phyloP scores from a whole-genome alignment of 2,797 vertebrate genomes.

The Scleropages formosus region DNA sequence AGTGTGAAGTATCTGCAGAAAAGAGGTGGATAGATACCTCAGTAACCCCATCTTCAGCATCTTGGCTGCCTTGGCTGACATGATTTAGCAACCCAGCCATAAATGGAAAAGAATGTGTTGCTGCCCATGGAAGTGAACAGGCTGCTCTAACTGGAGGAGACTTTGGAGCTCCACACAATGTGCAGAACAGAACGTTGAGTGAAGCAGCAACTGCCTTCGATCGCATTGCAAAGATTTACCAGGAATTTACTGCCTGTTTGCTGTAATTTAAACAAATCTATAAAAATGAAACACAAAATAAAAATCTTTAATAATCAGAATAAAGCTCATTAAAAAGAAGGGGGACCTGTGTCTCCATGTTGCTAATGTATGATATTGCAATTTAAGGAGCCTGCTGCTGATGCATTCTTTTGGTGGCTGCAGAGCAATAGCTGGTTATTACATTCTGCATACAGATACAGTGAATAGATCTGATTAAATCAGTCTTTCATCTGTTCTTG shows the following conservation, averaged over 20 bases:
- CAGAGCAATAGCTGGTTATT: background rate
- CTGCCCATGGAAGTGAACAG: background rate
- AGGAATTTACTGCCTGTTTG: background rate
- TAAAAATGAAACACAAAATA: background rate
- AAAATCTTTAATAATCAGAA: background rate
- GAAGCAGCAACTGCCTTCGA: background rate
- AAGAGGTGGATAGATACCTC: too few species aligned
- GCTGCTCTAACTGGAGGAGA: background rate
- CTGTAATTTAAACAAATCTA: background rate
- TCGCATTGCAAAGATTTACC: background rate
- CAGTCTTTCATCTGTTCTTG: slow-evolving; percentile 12
- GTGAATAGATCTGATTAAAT: slow-evolving; percentile 22
- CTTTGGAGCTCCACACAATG: background rate
- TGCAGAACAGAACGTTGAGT: too few species aligned
- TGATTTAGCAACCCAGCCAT: too few species aligned
- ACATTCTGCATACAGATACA: slow-evolving; percentile 8
- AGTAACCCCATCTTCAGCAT: too few species aligned
- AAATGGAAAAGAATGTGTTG: too few species aligned
- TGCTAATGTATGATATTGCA: slow-evolving; percentile 4
- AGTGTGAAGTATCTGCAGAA: too few species aligned
- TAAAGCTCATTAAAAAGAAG: background rate
- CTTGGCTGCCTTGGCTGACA: too few species aligned
- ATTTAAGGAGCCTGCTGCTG: slow-evolving; percentile 6
- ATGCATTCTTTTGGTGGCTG: background rate
- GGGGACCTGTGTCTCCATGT: background rate